Base-by-base conservation (phyloP, 2,113 vertebrate genomes). In the Sander vitreus region DNA sequence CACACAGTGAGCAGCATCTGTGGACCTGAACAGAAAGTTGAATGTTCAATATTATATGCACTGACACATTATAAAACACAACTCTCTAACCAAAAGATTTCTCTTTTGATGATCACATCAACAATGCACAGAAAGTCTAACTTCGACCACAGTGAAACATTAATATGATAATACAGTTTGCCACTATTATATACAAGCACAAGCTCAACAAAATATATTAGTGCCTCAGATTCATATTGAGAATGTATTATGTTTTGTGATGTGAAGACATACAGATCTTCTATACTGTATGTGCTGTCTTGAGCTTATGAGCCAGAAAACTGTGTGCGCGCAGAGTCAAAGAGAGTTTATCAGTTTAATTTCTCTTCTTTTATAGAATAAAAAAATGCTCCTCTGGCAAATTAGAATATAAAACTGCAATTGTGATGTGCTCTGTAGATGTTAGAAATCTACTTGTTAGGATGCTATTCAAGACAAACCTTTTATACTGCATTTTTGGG, bases 1-100 rank as follows among this genome's bases (percentile, higher is more conserved):
- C 94, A 92, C 88, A 95, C 80, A 0, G 94, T 95, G 71, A 94
- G 90, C 4, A 94, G 85, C 64, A 80, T 71, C 87, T 93, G 92
- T 9, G 90, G 92, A 76, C 93, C 95, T 96, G 79, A 6, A 83
- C 75, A 48, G 74, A 27, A 71, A 36, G 16, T 3, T 27, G 6
- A 63, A 51, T 10, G 11, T n/a, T 33, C 16, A 39, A 55, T 15
- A 33, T 15, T 8, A 59, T 48, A 57, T 19, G n/a, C 36, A 19
- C 19, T 71, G 23, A 71, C 9, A 58, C 39, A 30, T 9, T 33
- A 13, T 23, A 19, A 27, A 58, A 30, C 62, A 64, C 39, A 47
- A 66, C 14, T 66, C 13, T 11, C 15, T 50, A 15, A 43, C 43
- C 10, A 5, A 65, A 47, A 66, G 21, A 64, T 48, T 4, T 65